A percentile compares a stretch with the other conserved stretches of the same genome.
phyloP scores from a whole-genome alignment of 2,797 vertebrate species.

The Anguilla megastoma region DNA sequence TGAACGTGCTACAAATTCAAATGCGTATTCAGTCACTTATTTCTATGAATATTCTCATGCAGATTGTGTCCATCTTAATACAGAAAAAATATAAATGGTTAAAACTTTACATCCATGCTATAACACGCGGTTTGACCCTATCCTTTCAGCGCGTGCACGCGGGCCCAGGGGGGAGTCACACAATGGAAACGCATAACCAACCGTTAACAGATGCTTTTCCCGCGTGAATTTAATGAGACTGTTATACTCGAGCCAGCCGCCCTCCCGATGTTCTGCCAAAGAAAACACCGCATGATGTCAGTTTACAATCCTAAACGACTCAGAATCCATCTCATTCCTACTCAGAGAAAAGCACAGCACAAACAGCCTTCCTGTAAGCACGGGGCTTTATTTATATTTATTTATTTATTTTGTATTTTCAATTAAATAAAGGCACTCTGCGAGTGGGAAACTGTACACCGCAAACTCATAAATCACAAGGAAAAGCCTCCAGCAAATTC shows the following conservation, averaged over 20 bases:
- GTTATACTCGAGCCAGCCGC: neutral
- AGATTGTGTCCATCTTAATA: neutral
- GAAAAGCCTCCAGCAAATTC: neutral
- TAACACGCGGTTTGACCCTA: neutral
- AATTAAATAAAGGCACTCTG: conserved; percentile 14
- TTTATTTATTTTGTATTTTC: conserved; percentile 18
- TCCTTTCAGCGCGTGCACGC: neutral
- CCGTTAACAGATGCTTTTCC: neutral
- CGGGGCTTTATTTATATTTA: neutral
- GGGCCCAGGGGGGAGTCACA: neutral
- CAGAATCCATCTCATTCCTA: neutral
- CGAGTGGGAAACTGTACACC: conserved; percentile 12
- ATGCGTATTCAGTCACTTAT: neutral
- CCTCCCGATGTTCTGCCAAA: neutral
- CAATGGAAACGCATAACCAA: neutral
- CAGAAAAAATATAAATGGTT: neutral
- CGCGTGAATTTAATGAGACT: neutral
- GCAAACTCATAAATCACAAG: conserved; percentile 3
- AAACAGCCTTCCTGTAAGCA: conserved; percentile 16
- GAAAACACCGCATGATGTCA: neutral
- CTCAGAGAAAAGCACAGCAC: neutral
- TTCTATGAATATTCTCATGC: neutral
- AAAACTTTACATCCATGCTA: neutral
- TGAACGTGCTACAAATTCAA: neutral
- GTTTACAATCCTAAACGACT: neutral